A percentile compares a stretch with the other conserved stretches of the same genome.
These are phyloP conservation scores for Ploceus nigricollis DNA, from an alignment of 2,113 vertebrate species.

Conservation along the genomic window DNA sequence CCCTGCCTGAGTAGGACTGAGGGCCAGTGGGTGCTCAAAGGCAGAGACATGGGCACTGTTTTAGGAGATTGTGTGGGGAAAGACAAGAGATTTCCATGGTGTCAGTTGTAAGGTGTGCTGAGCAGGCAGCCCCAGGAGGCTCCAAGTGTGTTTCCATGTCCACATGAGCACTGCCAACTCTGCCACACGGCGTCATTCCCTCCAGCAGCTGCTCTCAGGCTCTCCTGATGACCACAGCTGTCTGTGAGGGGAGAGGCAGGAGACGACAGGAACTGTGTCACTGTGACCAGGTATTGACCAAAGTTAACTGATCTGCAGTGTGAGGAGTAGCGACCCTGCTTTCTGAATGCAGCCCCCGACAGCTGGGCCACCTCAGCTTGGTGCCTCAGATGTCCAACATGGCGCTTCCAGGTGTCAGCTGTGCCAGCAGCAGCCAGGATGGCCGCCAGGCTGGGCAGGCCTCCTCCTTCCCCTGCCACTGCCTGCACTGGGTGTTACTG, in stretches of 20 bases:
- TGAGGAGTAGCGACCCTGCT: background rate
- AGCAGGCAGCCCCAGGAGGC: background rate
- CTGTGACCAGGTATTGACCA: background rate
- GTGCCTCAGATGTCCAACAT: rapidly evolving
- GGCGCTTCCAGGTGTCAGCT: rapidly evolving
- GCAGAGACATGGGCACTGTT: background rate
- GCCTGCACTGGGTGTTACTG: background rate
- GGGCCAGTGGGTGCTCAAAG: background rate
- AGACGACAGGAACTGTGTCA: background rate
- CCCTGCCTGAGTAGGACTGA: background rate
- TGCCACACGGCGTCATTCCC: background rate
- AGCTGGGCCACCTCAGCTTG: background rate
- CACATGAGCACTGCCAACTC: rapidly evolving
- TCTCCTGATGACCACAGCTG: rapidly evolving
- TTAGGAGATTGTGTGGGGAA: background rate
- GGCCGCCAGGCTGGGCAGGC: background rate
- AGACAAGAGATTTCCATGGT: background rate
- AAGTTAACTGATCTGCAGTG: background rate
- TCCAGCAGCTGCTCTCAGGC: background rate
- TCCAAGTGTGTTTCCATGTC: rapidly evolving
- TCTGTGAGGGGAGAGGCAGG: rapidly evolving
- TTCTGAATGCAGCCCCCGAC: background rate
- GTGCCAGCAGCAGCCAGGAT: background rate
- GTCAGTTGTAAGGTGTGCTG: background rate
- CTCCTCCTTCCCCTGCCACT: background rate